phyloP scores from a whole-genome alignment of 2,113 vertebrate species.

The Semnornis frantzii region DNA sequence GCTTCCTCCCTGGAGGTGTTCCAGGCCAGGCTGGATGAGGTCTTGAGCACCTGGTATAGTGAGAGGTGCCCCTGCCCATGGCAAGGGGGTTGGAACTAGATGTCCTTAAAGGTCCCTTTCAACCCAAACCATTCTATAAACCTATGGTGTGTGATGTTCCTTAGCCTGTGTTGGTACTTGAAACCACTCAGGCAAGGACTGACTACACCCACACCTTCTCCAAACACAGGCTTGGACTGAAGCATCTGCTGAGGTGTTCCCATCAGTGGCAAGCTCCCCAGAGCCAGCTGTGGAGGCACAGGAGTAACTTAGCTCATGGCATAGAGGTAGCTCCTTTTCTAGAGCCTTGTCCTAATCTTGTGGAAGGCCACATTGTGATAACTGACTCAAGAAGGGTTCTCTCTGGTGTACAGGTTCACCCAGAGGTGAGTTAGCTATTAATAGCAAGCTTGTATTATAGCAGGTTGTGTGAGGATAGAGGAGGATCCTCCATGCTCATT shows the following conservation, averaged over 20 bases:
- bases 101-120: too few relatives aligned
- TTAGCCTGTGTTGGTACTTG: too few relatives aligned
- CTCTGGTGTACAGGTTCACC: background rate
- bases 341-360: background rate
- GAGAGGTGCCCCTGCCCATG: too few relatives aligned
- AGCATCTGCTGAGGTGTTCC: too few relatives aligned
- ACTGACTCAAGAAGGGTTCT: background rate
- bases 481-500: background rate
- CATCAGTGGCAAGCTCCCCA: accelerated
- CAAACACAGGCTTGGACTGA: background rate
- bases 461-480: background rate
- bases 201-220: too few relatives aligned
- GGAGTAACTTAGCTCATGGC: background rate
- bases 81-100: too few relatives aligned
- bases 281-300: accelerated
- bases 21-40: too few relatives aligned
- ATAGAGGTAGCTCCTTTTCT: background rate
- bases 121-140: too few relatives aligned
- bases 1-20: too few relatives aligned
- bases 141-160: background rate
- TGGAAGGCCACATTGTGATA: background rate
- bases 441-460: background rate
- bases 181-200: background rate
- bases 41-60: too few relatives aligned
- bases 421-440: background rate